Evolutionary conservation across 2,797 vertebrate genomes (phyloP).

Genomic region (Cyclopterus lumpus): DNA sequence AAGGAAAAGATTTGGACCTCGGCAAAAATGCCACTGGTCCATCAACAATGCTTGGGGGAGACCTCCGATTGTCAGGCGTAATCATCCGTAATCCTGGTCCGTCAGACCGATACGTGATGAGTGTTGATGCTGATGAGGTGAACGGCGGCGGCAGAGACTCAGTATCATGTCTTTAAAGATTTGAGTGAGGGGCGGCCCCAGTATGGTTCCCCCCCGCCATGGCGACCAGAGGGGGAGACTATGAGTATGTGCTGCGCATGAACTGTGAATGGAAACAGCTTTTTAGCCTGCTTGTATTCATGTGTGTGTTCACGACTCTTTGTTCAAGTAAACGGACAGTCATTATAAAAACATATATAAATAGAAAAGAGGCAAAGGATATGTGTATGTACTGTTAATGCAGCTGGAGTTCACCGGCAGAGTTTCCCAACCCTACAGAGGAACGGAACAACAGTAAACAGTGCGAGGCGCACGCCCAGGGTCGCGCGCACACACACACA

Average conservation of each 20-base stretch:
- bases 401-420: background rate
- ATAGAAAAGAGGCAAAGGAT: too few relatives aligned
- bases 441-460: conserved; percentile 21
- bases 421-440: conserved; percentile 28
- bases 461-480: conserved; percentile 7
- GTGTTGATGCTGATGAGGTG: conserved; percentile 18
- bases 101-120: conserved; percentile 27
- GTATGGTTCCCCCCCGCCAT: background rate
- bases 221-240: too few relatives aligned
- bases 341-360: too few relatives aligned
- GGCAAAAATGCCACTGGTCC: background rate
- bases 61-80: conserved; percentile 12
- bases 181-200: background rate
- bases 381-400: conserved; percentile 12
- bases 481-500: conserved; percentile 24
- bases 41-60: conserved; percentile 1
- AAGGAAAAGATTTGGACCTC: background rate
- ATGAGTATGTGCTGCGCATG: background rate
- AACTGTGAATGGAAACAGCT: background rate
- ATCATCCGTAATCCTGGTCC: conserved; percentile 33
- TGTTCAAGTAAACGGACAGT: conserved; percentile 7
- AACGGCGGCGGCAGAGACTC: conserved; percentile 1
- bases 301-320: conserved; percentile 8
- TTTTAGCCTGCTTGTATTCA: background rate
- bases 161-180: conserved; percentile 14